Evolutionary conservation across 2,113 vertebrate species (phyloP).

Genomic region (Centrocercus urophasianus): DNA sequence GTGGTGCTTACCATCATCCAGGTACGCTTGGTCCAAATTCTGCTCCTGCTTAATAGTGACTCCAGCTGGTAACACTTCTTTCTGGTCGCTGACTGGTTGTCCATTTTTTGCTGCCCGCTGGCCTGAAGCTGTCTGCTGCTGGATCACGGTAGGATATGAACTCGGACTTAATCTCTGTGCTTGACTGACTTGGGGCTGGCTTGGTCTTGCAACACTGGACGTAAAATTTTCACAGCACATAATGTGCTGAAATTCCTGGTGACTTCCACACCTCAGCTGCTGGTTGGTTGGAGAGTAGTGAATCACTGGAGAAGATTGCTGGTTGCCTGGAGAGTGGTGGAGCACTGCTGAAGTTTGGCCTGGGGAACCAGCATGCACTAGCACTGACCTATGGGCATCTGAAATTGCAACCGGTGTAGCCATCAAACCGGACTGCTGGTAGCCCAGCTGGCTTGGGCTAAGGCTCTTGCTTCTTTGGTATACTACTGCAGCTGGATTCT

Average conservation of each 20-base stretch:
- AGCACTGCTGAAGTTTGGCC: slow-evolving; percentile 77
- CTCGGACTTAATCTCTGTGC: slow-evolving; percentile 78
- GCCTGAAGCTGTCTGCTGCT: slow-evolving; percentile 86
- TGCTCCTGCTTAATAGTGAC: slow-evolving; percentile 96
- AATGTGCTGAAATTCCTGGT: slow-evolving; percentile 87
- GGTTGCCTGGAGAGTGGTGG: slow-evolving; percentile 75
- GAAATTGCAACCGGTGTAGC: slow-evolving; percentile 77
- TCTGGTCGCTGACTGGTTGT: slow-evolving; percentile 79
- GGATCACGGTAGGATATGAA: slow-evolving; percentile 91
- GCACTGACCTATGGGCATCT: slow-evolving; percentile 92
- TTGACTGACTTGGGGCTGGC: slow-evolving; percentile 73
- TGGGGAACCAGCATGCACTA: slow-evolving; percentile 90
- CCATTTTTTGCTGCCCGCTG: slow-evolving; percentile 81
- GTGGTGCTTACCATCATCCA: slow-evolving; percentile 90
- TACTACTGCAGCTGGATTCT: slow-evolving; percentile 86
- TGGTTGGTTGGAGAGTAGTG: slow-evolving; percentile 93
- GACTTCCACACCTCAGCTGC: slow-evolving; percentile 84
- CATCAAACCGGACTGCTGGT: slow-evolving; percentile 82
- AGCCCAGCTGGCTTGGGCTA: slow-evolving; percentile 85
- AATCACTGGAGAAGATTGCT: slow-evolving; percentile 89
- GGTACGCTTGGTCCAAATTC: slow-evolving; percentile 96
- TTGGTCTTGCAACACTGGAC: slow-evolving; percentile 57
- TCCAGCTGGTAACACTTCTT: slow-evolving; percentile 78
- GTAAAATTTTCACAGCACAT: slow-evolving; percentile 92
- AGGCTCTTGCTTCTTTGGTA: slow-evolving; percentile 89